Evolutionary conservation across 2,888 invertebrate genomes (phyloP).

Genomic region (Athrips mouffetella): DNA sequence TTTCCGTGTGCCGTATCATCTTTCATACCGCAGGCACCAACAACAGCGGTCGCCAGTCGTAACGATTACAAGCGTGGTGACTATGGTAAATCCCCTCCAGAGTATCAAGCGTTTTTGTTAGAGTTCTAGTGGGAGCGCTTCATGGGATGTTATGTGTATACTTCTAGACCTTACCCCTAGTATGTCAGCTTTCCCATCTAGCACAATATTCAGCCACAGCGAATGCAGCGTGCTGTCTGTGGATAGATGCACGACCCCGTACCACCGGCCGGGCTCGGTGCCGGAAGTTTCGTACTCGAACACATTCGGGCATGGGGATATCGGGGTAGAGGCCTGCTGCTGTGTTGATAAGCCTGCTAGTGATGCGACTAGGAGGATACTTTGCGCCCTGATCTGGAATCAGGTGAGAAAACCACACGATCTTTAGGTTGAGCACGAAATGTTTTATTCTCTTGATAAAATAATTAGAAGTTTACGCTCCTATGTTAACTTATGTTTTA

Average conservation of each 20-base stretch:
- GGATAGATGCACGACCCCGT: slow-evolving; percentile 77
- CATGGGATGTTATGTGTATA: too few relatives aligned
- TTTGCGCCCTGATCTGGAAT: slow-evolving; percentile 38
- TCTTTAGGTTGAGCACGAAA: background rate
- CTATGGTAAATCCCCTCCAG: too few relatives aligned
- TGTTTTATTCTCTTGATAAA: too few relatives aligned
- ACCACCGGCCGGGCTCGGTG: slow-evolving; percentile 78
- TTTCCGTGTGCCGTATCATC: too few relatives aligned
- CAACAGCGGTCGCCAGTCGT: too few relatives aligned
- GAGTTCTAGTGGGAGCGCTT: too few relatives aligned
- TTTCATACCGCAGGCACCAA: too few relatives aligned
- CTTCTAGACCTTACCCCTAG: slow-evolving; percentile 73
- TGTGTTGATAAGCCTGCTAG: slow-evolving; percentile 43
- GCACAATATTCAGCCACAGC: slow-evolving; percentile 76
- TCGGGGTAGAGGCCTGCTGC: slow-evolving; percentile 45
- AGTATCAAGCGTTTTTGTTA: too few relatives aligned
- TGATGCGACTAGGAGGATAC: slow-evolving; percentile 36
- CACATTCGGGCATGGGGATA: slow-evolving; percentile 79
- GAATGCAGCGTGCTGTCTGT: slow-evolving; percentile 78
- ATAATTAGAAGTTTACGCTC: too few relatives aligned
- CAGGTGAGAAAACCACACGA: background rate
- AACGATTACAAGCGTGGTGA: too few relatives aligned
- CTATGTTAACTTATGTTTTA: too few relatives aligned
- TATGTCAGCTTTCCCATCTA: slow-evolving; percentile 79
- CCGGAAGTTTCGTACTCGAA: slow-evolving; percentile 77